These are phyloP conservation scores for Hylomyscus alleni DNA, from an alignment of 2,797 vertebrate genomes.

Conservation along the genomic window DNA sequence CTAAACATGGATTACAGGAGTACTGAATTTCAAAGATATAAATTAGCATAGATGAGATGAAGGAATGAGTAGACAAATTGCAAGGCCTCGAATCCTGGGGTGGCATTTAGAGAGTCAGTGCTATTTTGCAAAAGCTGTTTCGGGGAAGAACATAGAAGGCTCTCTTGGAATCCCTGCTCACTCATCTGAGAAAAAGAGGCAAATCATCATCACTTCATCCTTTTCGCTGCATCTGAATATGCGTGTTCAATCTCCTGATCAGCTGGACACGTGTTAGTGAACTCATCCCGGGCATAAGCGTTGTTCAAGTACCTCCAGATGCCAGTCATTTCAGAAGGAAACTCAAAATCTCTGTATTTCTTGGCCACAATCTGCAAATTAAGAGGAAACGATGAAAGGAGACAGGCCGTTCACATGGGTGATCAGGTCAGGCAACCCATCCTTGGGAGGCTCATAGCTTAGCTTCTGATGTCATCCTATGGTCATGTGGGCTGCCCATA, in stretches of 20 bases:
- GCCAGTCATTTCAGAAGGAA: constrained; percentile 95
- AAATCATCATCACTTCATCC: constrained; percentile 88
- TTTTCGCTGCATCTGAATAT: constrained; percentile 90
- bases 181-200: not conserved
- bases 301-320: constrained; percentile 94
- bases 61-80: not conserved
- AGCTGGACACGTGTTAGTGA: constrained; percentile 95
- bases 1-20: not conserved
- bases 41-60: not conserved
- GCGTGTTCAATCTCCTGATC: constrained; percentile 93
- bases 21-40: not conserved
- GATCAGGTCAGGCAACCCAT: not conserved
- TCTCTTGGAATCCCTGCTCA: constrained; percentile 13
- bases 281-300: constrained; percentile 95
- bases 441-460: not conserved
- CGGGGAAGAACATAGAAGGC: constrained; percentile 40
- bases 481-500: not conserved
- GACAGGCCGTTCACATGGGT: not conserved
- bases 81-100: not conserved
- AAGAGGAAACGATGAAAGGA: constrained; percentile 67
- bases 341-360: constrained; percentile 95
- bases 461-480: not conserved
- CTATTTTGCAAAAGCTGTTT: constrained; percentile 70
- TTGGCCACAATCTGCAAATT: constrained; percentile 93
- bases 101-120: constrained; percentile 52